Percentiles rank a stretch among this genome's conserved stretches.
Evolutionary conservation across 2,888 invertebrate species (phyloP).

Genomic region (Chymomyza fuscimana): DNA sequence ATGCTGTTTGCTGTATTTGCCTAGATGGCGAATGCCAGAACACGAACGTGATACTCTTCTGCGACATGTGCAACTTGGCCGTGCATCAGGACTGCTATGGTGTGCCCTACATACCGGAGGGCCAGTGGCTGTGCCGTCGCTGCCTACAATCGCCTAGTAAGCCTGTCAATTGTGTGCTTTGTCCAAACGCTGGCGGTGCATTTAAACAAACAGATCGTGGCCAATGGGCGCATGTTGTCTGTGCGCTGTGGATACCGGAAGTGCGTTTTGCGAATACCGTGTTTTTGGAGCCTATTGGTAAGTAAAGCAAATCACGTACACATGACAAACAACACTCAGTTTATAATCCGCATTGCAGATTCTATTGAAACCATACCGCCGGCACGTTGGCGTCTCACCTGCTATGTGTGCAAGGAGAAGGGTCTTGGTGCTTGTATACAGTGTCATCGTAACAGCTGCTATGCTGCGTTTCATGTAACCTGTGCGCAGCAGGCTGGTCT

Average conservation of each 20-base stretch:
- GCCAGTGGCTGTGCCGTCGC: slow-evolving; percentile 97
- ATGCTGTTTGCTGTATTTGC: slow-evolving; percentile 99
- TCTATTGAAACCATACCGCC: slow-evolving; percentile 97
- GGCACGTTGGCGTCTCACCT: slow-evolving; percentile 97
- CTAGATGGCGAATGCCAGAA: slow-evolving; percentile 99
- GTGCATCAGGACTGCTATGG: slow-evolving; percentile 99
- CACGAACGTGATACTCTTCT: slow-evolving; percentile 98
- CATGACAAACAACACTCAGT: neutral
- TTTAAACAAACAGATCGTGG: slow-evolving; percentile 97
- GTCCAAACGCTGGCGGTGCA: slow-evolving; percentile 98
- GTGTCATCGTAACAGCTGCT: slow-evolving; percentile 97
- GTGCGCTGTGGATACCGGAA: slow-evolving; percentile 99
- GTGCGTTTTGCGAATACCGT: slow-evolving; percentile 98
- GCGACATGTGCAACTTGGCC: slow-evolving; percentile 99
- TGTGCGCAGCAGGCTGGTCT: slow-evolving; percentile 97
- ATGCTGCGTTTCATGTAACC: slow-evolving; percentile 99
- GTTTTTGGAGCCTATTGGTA: slow-evolving; percentile 96
- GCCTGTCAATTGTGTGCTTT: slow-evolving; percentile 97
- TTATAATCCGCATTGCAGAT: slow-evolving; percentile 81
- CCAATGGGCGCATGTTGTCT: slow-evolving; percentile 99
- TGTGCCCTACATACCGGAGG: slow-evolving; percentile 95
- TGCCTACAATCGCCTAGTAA: slow-evolving; percentile 98
- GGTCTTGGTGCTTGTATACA: slow-evolving; percentile 98
- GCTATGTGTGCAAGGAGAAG: slow-evolving; percentile 96
- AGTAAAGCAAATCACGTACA: slow-evolving; percentile 46